Percentiles rank a stretch among this genome's conserved stretches.
Evolutionary conservation across 1,140 invertebrate genomes (phyloP).

Genomic region (Orchestia grillus): DNA sequence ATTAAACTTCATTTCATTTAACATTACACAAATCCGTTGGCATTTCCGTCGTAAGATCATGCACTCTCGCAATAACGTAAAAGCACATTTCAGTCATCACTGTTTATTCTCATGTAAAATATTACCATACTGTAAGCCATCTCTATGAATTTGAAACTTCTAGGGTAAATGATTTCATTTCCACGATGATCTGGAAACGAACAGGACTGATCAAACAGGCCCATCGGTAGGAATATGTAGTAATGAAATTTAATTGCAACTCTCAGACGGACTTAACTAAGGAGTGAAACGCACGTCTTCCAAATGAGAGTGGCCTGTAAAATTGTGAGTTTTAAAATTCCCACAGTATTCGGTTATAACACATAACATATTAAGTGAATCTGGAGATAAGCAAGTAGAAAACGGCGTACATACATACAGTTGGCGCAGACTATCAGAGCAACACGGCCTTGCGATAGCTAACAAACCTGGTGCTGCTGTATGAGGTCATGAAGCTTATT

Average conservation of each 20-base stretch:
- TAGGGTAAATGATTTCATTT: neutral
- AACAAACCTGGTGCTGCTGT: constrained; percentile 78
- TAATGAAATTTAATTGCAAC: neutral
- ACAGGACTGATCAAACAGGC: neutral
- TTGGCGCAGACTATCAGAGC: too few relatives aligned
- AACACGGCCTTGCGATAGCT: too few relatives aligned
- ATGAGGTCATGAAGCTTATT: constrained; percentile 93
- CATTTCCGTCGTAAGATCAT: neutral
- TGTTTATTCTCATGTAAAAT: neutral
- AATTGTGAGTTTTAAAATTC: too few relatives aligned
- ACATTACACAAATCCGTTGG: neutral
- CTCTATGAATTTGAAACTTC: neutral
- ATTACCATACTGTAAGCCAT: neutral
- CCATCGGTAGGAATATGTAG: neutral
- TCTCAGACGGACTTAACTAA: neutral
- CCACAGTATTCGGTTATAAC: neutral
- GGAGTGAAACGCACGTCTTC: too few relatives aligned
- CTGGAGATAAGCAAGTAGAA: neutral
- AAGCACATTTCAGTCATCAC: neutral
- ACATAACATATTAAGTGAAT: neutral
- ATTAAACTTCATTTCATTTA: neutral
- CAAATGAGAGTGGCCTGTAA: too few relatives aligned
- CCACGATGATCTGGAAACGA: neutral
- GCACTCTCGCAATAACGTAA: neutral
- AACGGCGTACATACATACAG: too few relatives aligned